phyloP scores from a whole-genome alignment of 2,113 vertebrate genomes.

The Prionailurus bengalensis region DNA sequence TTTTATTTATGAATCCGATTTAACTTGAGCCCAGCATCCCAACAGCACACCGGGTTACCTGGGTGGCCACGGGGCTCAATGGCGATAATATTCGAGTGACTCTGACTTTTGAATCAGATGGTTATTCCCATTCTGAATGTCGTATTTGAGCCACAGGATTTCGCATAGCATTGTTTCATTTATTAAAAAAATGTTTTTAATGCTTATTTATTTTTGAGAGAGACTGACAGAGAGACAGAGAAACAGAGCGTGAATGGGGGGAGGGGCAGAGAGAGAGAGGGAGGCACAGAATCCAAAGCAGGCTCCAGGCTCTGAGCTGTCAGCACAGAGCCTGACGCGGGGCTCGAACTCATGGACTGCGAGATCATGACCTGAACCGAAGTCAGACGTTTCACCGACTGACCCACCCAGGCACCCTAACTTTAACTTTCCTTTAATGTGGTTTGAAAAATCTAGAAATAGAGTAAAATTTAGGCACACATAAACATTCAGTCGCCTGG shows the following conservation, averaged over 20 bases:
- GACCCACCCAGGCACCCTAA: no score
- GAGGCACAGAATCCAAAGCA: no score
- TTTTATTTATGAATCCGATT: constrained; percentile 31
- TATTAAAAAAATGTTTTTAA: no score
- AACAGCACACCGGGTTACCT: not conserved
- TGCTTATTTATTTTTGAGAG: no score
- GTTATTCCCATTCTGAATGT: not conserved
- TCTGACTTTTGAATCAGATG: not conserved
- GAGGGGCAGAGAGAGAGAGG: no score
- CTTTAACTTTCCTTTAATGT: not conserved
- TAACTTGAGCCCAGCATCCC: not conserved
- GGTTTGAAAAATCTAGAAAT: not conserved
- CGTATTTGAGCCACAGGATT: not conserved
- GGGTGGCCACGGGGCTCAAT: not conserved
- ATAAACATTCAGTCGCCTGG: not conserved
- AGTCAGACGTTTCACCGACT: no score
- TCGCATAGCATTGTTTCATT: not conserved
- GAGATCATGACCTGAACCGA: no score
- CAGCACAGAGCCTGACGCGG: no score
- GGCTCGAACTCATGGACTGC: no score
- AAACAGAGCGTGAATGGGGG: no score
- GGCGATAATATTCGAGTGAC: not conserved
- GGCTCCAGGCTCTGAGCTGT: no score
- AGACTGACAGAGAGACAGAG: no score
- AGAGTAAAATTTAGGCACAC: not conserved